These are phyloP conservation scores for Brevimyrus niger DNA, from an alignment of 2,113 vertebrate species.

Conservation along the genomic window DNA sequence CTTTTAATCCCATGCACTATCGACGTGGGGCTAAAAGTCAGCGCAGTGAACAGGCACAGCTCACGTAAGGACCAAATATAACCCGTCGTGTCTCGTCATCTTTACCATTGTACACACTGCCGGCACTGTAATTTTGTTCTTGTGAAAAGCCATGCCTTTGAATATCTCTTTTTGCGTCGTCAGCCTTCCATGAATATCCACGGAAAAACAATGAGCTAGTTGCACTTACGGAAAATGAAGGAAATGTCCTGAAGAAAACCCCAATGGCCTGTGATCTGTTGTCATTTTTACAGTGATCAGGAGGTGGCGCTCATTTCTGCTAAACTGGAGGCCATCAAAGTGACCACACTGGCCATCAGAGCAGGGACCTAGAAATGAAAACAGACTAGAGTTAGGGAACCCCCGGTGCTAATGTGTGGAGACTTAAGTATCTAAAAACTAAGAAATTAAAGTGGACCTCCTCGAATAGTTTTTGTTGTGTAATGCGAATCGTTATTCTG, in stretches of 20 bases:
- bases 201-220: background rate
- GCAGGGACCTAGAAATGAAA: background rate
- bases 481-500: background rate
- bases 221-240: conserved; percentile 6
- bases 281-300: conserved; percentile 30
- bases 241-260: conserved; percentile 11
- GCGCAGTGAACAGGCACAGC: conserved; percentile 15
- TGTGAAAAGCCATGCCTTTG: background rate
- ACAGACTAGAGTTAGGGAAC: background rate
- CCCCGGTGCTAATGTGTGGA: background rate
- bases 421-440: background rate
- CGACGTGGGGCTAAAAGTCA: conserved; percentile 18
- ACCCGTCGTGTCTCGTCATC: conserved; percentile 23
- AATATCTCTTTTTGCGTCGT: conserved; percentile 6
- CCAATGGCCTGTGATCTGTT: background rate
- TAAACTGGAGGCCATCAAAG: background rate
- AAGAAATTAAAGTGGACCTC: background rate
- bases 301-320: conserved; percentile 44
- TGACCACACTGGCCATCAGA: background rate
- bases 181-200: conserved; percentile 7
- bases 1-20: conserved; percentile 29
- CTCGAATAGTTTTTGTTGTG: background rate
- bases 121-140: background rate
- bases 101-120: conserved; percentile 13
- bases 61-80: conserved; percentile 22